Base-by-base conservation (phyloP, 2,888 invertebrate genomes). In the Ochropacha duplaris region DNA sequence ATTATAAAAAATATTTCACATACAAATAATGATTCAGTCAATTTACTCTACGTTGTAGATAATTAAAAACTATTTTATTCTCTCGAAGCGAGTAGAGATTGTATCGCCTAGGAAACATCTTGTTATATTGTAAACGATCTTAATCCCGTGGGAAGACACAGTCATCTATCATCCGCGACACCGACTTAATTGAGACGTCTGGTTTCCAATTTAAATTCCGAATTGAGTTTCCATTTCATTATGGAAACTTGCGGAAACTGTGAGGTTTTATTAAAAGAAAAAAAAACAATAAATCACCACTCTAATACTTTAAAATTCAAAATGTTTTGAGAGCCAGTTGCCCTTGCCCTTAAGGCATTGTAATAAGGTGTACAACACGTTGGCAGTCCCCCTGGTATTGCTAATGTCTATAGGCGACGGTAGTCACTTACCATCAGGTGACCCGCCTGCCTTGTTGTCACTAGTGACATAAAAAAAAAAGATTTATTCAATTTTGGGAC, bases 151-250 rank as follows among this genome's bases (percentile, higher is more conserved):
- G 74, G 85, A 82, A 60, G 50, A 56, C 60, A 26, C 56, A 58
- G 69, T 79, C 81, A 86, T 88, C 83, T 75, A 77, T 89, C 89
- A 88, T 86, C 73, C 79, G 63, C 74, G 86, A 84, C 84, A 79
- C 76, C 78, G 59, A 69, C 81, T 80, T 88, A 88, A 88, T 88
- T 88, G 83, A 79, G 71, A 77, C 80, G 76, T 81, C 84, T 80
- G 78, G 78, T 66, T 64, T 66, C 74, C 78, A 79, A 84, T 87
- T 78, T 80, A 77, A 81, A 84, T 84, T 87, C 71, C 69, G 78
- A 85, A 84, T 83, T 73, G 78, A 70, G 71, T 75, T 71, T 66
- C 62, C 57, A 65, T 72, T 69, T 69, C 64, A 69, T 69, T 74
- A 64, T 57, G 44, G 14, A 55, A 44, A 24, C 26, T 69, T 74